phyloP scores from a whole-genome alignment of 2,797 vertebrate genomes.

The Triplophysa bombifrons region DNA sequence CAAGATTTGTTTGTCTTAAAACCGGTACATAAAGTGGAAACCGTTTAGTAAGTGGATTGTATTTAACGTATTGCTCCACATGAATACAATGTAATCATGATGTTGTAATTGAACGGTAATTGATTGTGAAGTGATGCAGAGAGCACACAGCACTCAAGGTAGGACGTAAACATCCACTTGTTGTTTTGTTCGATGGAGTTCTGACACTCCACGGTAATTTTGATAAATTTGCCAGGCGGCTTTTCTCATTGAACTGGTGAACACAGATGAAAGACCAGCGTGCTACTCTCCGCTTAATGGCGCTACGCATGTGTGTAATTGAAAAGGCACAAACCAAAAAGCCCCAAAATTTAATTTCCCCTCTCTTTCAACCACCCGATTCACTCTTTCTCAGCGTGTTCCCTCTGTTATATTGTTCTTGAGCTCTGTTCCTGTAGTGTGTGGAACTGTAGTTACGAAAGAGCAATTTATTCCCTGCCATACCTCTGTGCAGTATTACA shows the following conservation, averaged over 20 bases:
- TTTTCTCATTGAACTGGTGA: constrained; percentile 53
- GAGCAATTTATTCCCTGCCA: constrained; percentile 15
- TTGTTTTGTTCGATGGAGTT: constrained; percentile 53
- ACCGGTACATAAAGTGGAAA: constrained; percentile 5
- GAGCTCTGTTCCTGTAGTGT: background rate
- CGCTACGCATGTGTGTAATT: constrained; percentile 43
- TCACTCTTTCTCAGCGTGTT: background rate
- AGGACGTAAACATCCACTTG: constrained; percentile 71
- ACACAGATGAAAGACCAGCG: constrained; percentile 29
- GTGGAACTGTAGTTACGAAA: constrained; percentile 3
- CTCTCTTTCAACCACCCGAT: constrained; percentile 32
- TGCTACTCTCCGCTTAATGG: constrained; percentile 32
- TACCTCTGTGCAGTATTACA: constrained; percentile 7
- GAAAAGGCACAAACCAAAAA: constrained; percentile 56
- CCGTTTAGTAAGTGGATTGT: background rate
- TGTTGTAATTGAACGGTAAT: constrained; percentile 74
- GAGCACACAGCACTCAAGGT: constrained; percentile 66
- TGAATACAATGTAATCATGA: constrained; percentile 69
- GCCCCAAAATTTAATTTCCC: constrained; percentile 35
- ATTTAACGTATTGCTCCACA: constrained; percentile 53
- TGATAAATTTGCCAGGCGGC: constrained; percentile 71
- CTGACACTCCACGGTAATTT: constrained; percentile 74
- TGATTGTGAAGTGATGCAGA: constrained; percentile 73
- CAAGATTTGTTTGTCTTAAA: background rate
- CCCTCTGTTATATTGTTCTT: constrained; percentile 29